These are phyloP conservation scores for Pithys albifrons DNA, from an alignment of 2,113 vertebrate species.

Conservation along the genomic window DNA sequence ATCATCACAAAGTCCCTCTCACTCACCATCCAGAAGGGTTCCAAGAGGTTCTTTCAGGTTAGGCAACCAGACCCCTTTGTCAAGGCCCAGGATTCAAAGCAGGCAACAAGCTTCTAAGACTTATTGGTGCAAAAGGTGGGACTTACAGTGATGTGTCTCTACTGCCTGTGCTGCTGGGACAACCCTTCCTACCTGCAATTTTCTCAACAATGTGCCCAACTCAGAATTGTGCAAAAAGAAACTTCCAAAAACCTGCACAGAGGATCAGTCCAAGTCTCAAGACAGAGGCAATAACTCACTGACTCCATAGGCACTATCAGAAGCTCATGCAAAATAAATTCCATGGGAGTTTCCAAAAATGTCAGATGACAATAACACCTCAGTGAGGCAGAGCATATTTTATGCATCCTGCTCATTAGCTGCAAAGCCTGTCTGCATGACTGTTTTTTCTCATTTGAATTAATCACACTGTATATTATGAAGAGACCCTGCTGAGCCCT, in stretches of 20 bases:
- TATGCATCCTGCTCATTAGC: constrained; percentile 47
- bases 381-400: constrained; percentile 20
- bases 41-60: neutral
- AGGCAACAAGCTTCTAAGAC: neutral
- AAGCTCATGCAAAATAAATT: constrained; percentile 32
- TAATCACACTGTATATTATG: constrained; percentile 42
- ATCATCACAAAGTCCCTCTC: neutral
- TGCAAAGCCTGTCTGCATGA: constrained; percentile 37
- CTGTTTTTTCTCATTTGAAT: constrained; percentile 40
- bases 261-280: neutral
- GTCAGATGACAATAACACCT: constrained; percentile 43
- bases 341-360: constrained; percentile 33
- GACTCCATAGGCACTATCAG: neutral
- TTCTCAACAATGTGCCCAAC: neutral
- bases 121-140: neutral
- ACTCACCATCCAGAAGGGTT: neutral
- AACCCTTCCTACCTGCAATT: neutral
- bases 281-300: neutral
- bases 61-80: neutral
- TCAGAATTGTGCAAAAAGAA: neutral
- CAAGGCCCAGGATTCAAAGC: neutral
- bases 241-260: neutral
- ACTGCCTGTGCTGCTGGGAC: neutral
- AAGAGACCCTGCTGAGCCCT: neutral
- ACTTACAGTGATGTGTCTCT: accelerated